A percentile compares a stretch with the other conserved stretches of the same genome.
Conservation (phyloP, 2,113 vertebrate species). For the Acrocephalus arundinaceus region DNA sequence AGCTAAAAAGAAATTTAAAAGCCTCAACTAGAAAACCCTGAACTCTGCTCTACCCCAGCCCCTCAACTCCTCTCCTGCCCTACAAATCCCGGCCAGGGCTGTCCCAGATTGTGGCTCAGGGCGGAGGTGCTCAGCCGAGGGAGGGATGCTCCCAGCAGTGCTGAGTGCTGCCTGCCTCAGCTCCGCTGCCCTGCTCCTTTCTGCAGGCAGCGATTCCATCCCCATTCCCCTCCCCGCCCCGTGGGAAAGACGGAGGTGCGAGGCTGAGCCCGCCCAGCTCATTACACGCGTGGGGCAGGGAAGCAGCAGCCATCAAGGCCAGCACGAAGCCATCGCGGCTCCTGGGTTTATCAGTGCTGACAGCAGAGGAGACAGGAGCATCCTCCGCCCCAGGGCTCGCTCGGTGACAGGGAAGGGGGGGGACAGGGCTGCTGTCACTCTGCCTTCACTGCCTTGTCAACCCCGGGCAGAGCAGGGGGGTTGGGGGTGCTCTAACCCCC, state of each 20-base stretch:
- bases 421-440: not conserved
- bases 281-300: not conserved
- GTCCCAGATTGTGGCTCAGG: not conserved
- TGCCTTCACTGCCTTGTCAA: not conserved
- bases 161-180: not conserved
- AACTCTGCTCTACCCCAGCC: not conserved
- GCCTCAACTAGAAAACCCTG: not conserved
- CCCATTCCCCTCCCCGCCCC: not conserved
- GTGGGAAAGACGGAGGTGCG: fast-evolving
- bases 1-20: not conserved
- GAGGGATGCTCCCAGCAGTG: not conserved
- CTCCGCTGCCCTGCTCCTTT: not conserved
- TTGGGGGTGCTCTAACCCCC: not conserved
- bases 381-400: not conserved
- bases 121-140: fast-evolving
- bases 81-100: not conserved
- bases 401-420: not conserved
- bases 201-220: not conserved
- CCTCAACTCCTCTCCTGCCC: not conserved
- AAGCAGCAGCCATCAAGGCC: not conserved
- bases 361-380: not conserved
- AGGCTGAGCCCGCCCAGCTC: not conserved
- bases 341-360: not conserved
- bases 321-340: fast-evolving
- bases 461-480: not conserved